Conservation (phyloP, 2,113 vertebrate genomes). For the Tursiops truncatus region DNA sequence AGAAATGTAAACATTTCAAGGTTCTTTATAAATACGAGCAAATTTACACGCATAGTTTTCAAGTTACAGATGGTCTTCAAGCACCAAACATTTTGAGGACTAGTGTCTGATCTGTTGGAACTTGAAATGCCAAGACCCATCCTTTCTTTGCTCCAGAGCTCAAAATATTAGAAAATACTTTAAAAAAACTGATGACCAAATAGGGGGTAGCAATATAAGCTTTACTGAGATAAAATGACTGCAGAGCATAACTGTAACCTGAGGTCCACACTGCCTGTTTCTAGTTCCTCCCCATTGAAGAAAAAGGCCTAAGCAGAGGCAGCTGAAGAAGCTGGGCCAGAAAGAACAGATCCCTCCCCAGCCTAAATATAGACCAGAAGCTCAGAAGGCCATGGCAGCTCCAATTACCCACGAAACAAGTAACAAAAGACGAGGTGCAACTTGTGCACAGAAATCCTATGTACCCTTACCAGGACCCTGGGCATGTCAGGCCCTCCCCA, state of each 20-base stretch:
- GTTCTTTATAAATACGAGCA: not conserved
- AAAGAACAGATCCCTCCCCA: not conserved
- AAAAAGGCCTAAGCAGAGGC: not conserved
- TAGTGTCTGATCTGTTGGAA: not conserved
- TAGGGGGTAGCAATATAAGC: not conserved
- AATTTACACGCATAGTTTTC: not conserved
- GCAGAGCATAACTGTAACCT: not conserved
- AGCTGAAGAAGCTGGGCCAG: not conserved
- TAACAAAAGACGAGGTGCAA: not conserved
- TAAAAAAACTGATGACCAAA: not conserved
- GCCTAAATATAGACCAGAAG: fast-evolving
- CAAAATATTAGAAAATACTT: not conserved
- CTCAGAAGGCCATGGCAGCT: not conserved
- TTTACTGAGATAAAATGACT: not conserved
- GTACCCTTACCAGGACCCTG: not conserved
- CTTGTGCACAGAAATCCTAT: not conserved
- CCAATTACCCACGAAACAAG: not conserved
- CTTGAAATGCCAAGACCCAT: not conserved
- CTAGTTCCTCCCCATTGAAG: not conserved
- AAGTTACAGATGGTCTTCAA: not conserved
- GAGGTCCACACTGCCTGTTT: not conserved
- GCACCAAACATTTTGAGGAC: not conserved
- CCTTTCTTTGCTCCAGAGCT: not conserved
- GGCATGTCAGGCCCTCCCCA: fast-evolving
- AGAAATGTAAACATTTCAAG: not conserved